A percentile compares a stretch with the other conserved stretches of the same genome.
Conservation (phyloP, 2,113 vertebrate genomes). For the Cinclus cinclus region DNA sequence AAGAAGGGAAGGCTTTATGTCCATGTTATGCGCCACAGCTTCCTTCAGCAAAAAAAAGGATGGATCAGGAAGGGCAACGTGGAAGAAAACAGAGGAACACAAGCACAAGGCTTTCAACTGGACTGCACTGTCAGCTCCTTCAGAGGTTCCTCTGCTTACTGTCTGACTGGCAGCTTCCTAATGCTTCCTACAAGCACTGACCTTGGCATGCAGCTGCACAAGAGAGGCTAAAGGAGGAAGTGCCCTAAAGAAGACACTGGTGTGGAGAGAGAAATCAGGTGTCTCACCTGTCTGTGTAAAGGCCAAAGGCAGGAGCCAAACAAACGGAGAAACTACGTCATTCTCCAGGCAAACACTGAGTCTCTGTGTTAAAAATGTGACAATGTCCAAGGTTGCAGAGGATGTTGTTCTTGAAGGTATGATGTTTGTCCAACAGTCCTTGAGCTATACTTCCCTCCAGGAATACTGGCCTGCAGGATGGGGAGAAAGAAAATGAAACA, state of each 20-base stretch:
- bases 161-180: not conserved
- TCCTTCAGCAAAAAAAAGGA: not conserved
- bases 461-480: not conserved
- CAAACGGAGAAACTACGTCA: not conserved
- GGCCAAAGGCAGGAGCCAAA: not conserved
- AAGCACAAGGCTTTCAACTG: not conserved
- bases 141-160: not conserved
- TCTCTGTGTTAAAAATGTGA: not conserved
- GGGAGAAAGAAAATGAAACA: not conserved
- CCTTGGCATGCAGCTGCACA: not conserved
- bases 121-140: not conserved
- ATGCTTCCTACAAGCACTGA: not conserved
- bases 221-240: not conserved
- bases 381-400: constrained; percentile 66
- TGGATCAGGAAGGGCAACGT: no score
- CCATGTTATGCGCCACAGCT: not conserved
- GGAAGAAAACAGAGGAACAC: no score
- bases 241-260: not conserved
- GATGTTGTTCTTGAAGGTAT: not conserved
- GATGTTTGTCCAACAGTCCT: not conserved
- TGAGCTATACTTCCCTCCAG: not conserved
- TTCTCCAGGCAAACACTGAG: constrained; percentile 20
- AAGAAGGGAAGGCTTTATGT: not conserved
- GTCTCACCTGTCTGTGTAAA: not conserved
- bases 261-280: not conserved